Base-by-base conservation (phyloP, 1,140 invertebrate genomes). In the Catajapyx aquilonaris region DNA sequence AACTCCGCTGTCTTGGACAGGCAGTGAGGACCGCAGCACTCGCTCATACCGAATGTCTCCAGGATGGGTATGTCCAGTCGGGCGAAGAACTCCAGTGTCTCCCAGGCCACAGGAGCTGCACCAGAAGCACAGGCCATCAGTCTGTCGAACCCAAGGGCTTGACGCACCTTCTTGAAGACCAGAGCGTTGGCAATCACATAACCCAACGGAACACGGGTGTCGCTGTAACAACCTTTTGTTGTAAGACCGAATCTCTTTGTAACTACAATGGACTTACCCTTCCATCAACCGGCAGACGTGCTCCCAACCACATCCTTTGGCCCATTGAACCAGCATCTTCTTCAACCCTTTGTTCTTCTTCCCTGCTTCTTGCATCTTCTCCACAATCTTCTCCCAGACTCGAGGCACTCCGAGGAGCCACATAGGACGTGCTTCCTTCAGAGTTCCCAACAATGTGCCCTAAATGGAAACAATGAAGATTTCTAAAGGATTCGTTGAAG, bases 371-470 rank as follows among this genome's bases (percentile, higher is more conserved):
- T 71, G 64, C 64, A 93, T 77, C 49, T 76, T 85, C 50, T 91
- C 86, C 46, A 80, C 67, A 51, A 90, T 85, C 52, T 93, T 94
- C 54, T 94, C 87, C 71, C 78, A 93, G 1, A 94, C 79, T 44
- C 88, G 63, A 0, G 88, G 86, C 1, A 93, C 86, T 3, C 73
- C 86, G 18, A 93, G 53, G 49, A 93, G 79, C 22, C 67, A 59
- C 0, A 86, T 90, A 9, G 87, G 87, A 38, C 68, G 55, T 1
- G 78, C 77, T 55, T 76, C 71, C 38, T 63, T 59, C 23, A 91
- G 56, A 0, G 81, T 87, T 4, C 74, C 65, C 0, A 77, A 54
- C 20, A 93, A 55, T 22, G 68, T 72, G 17, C 85, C 85, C 57
- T 64, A 41, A 2, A 50, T 50, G 19, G 13, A 44, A 23, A n/a